Base-by-base conservation (phyloP, 2,797 vertebrate species). In the Tachyglossus aculeatus region DNA sequence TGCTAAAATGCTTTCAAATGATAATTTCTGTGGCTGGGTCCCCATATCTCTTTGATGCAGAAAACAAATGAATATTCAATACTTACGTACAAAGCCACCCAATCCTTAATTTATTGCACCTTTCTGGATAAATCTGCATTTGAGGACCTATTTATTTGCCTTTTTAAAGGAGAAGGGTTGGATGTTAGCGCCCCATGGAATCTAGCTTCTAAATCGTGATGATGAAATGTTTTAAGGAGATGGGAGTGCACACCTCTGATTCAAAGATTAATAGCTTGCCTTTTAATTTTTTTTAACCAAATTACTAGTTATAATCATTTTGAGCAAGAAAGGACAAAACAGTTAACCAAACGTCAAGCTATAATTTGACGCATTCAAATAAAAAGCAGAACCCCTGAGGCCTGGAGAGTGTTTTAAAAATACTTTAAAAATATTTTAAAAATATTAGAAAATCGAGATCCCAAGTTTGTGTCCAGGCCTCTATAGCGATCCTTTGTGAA, bases 241-340 rank as follows among this genome's bases (percentile, higher is more conserved):
- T 19, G 21, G 44, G 24, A 11, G 24, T 39, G 29, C 9, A 21
- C 36, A 44, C 40, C 22, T 4, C 38, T 14, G 3, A 24, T 61
- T 34, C 15, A 19, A 43, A 38, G 12, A 19, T 66, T 57, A 25
- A 2, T 31, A 13, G 31, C 2, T 24, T 57, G n/a, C 33, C 56
- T 55, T 50, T 54, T 47, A 41, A 56, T 72, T 65, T 37, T 27
- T 33, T 67, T 50, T 73, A 50, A 50, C 33, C 34, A 61, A 84
- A 70, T 38, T 45, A 22, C 56, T 43, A 24, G 24, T 53, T 24
- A 13, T 66, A 19, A 41, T 50, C 25, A 64, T 58, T 57, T 50
- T 21, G 31, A 18, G 22, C 15, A n/a, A n/a, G 22, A n/a, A 18
- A 22, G 10, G 31, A 22, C 21, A 36, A 41, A 37, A 40, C 47